Evolutionary conservation across 2,888 invertebrate species (phyloP).

Genomic region (Clivina fossor): DNA sequence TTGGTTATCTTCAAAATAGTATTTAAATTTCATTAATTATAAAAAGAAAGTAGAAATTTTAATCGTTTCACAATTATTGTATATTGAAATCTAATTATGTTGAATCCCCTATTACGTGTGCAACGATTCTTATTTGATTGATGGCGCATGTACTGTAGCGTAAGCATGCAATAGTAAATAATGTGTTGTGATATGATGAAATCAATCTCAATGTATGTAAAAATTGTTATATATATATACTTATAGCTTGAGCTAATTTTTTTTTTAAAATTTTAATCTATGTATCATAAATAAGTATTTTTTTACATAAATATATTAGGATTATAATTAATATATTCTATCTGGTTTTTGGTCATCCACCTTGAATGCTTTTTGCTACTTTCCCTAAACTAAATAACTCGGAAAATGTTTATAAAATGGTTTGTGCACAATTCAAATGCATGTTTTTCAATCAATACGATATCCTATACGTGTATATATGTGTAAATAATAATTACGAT

Average conservation of each 20-base stretch:
- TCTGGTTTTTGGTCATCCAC: conserved; percentile 28
- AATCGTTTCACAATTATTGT: too few relatives aligned
- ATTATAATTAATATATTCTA: conserved; percentile 26
- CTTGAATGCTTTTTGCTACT: conserved; percentile 8
- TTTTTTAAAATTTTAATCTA: conserved; percentile 19
- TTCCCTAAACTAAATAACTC: not conserved
- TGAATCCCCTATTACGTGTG: too few relatives aligned
- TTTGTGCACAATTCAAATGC: too few relatives aligned
- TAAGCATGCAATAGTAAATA: conserved; percentile 20
- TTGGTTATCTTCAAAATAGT: too few relatives aligned
- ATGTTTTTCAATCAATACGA: too few relatives aligned
- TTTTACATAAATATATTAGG: conserved; percentile 30
- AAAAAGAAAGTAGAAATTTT: too few relatives aligned
- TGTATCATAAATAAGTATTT: conserved; percentile 26
- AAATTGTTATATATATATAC: conserved; percentile 7
- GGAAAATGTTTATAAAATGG: too few relatives aligned
- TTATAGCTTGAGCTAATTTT: conserved; percentile 22
- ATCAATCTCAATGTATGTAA: not conserved
- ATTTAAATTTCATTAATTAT: too few relatives aligned
- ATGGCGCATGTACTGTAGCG: conserved; percentile 14
- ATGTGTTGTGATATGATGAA: conserved; percentile 13
- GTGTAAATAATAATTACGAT: too few relatives aligned
- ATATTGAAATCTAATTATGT: too few relatives aligned
- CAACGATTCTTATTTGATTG: conserved; percentile 3
- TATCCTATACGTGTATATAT: too few relatives aligned